phyloP scores from a whole-genome alignment of 2,888 invertebrate genomes.

The Euphydryas editha region DNA sequence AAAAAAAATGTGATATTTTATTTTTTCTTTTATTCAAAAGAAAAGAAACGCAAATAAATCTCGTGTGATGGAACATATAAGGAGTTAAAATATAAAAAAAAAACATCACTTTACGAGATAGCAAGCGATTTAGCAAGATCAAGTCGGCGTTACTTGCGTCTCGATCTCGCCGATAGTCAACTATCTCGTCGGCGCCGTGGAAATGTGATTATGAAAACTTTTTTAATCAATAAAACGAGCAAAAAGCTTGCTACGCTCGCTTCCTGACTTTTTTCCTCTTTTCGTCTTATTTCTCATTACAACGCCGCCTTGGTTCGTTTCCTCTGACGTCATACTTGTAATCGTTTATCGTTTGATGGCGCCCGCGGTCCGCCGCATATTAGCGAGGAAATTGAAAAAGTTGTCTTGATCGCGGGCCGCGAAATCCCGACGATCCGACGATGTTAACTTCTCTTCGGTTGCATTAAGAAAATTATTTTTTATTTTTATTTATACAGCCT shows the following conservation, averaged over 20 bases:
- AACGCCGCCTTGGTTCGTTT: slow-evolving; percentile 62
- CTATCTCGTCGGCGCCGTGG: slow-evolving; percentile 50
- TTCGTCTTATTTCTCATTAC: slow-evolving; percentile 73
- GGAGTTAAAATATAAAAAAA: no score
- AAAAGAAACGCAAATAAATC: no score
- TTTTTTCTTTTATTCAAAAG: no score
- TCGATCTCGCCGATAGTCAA: slow-evolving; percentile 38
- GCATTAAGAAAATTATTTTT: not conserved
- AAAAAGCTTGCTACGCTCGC: slow-evolving; percentile 39
- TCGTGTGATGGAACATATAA: no score
- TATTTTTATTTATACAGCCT: not conserved
- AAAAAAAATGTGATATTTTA: no score
- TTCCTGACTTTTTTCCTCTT: slow-evolving; percentile 44
- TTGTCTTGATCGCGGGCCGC: slow-evolving; percentile 52
- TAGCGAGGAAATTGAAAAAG: slow-evolving; percentile 77
- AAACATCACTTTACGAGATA: not conserved
- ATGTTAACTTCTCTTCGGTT: not conserved
- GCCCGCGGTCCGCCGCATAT: slow-evolving; percentile 54
- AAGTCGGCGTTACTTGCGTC: slow-evolving; percentile 2
- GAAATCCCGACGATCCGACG: slow-evolving; percentile 6
- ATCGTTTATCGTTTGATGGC: slow-evolving; percentile 81
- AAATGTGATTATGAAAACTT: slow-evolving; percentile 76
- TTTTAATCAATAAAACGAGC: slow-evolving; percentile 76
- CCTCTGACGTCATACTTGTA: slow-evolving; percentile 76
- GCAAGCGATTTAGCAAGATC: no score